Conservation (phyloP, 2,113 vertebrate genomes). For the Pangasianodon gigas region DNA sequence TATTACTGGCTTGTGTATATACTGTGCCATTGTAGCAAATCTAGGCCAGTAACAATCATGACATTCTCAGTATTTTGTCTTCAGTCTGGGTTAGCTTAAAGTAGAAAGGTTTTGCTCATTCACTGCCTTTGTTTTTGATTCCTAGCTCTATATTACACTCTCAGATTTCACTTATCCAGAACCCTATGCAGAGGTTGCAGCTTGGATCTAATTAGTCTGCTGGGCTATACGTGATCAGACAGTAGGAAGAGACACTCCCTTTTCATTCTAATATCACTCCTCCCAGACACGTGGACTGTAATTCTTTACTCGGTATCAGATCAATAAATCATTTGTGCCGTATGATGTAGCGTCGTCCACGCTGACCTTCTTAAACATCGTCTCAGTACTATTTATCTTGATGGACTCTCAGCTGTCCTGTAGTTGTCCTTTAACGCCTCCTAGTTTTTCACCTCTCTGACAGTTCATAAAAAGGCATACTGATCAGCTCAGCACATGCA, state of each 20-base stretch:
- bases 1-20: not conserved
- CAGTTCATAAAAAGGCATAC: not conserved
- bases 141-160: not conserved
- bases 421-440: not conserved
- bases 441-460: not conserved
- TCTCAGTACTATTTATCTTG: not conserved
- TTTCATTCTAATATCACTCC: not conserved
- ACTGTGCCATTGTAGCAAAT: not conserved
- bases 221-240: not conserved
- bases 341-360: not conserved
- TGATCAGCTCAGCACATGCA: not conserved
- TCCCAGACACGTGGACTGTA: not conserved
- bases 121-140: not conserved
- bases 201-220: not conserved
- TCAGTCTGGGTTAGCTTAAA: not conserved
- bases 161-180: not conserved
- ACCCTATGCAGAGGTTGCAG: not conserved
- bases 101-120: not conserved
- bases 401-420: not conserved
- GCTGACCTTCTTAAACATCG: not conserved
- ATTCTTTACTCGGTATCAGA: not conserved
- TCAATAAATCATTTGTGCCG: constrained; percentile 12
- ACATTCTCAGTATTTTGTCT: not conserved
- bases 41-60: not conserved
- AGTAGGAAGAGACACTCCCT: not conserved